Evolutionary conservation across 2,797 vertebrate species (phyloP).

Genomic region (Rousettus madagascariensis): DNA sequence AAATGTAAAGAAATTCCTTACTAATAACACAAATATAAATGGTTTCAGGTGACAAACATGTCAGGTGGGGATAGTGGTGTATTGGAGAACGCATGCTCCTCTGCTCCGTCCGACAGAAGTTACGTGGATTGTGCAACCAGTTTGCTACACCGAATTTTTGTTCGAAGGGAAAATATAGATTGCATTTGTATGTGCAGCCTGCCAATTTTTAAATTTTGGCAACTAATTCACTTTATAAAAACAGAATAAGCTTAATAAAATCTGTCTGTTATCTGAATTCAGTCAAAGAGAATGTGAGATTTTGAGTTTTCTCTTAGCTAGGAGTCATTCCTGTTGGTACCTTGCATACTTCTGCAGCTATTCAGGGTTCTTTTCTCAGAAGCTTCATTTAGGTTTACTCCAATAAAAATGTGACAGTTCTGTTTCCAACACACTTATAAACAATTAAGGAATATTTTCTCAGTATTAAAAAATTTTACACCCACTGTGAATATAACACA

Average conservation of each 20-base stretch:
- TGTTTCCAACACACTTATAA: not conserved
- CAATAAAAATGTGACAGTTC: not conserved
- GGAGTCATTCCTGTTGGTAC: not conserved
- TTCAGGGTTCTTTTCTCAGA: not conserved
- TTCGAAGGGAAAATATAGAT: not conserved
- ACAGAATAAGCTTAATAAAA: slow-evolving; percentile 8
- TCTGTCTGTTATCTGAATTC: not conserved
- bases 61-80: not conserved
- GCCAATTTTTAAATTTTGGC: slow-evolving; percentile 14
- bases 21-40: not conserved
- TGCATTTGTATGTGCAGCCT: not conserved
- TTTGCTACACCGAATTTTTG: not conserved
- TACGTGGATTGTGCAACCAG: too few species aligned
- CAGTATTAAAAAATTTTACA: not conserved
- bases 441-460: not conserved
- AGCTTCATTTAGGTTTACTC: not conserved
- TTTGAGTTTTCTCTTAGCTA: slow-evolving; percentile 11
- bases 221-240: not conserved
- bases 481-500: not conserved
- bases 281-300: not conserved
- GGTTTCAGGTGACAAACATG: not conserved
- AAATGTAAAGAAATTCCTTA: not conserved
- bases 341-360: not conserved
- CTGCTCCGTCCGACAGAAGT: not conserved
- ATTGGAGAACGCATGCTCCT: accelerated